Percentiles rank a stretch among this genome's conserved stretches.
Conservation (phyloP, 2,113 vertebrate species). For the Naja naja region DNA sequence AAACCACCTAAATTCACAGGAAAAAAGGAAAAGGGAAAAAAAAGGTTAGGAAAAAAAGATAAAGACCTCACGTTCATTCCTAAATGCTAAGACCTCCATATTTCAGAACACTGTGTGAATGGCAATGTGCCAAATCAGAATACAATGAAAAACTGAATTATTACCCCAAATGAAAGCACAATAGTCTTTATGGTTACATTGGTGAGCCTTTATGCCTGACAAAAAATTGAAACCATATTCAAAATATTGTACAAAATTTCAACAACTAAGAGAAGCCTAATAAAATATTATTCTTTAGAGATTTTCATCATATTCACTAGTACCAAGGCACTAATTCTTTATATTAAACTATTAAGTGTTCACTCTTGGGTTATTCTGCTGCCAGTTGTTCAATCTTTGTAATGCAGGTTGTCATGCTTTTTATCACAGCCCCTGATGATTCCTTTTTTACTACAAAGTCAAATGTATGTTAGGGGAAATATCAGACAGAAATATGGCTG, state of each 20-base stretch:
- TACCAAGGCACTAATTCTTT: neutral
- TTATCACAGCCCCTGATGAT: slow-evolving; percentile 14
- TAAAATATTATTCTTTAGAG: neutral
- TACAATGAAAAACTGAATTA: neutral
- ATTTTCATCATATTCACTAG: neutral
- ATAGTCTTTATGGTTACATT: neutral
- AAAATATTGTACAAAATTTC: neutral
- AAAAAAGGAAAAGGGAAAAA: too few relatives aligned
- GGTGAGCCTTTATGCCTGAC: neutral
- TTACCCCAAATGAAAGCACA: neutral
- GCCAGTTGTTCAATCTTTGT: slow-evolving; percentile 5
- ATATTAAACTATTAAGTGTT: neutral
- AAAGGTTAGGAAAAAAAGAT: neutral
- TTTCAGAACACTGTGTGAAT: neutral
- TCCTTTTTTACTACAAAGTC: neutral
- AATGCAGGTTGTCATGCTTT: slow-evolving; percentile 34
- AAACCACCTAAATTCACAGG: neutral
- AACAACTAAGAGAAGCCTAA: neutral
- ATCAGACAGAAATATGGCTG: neutral
- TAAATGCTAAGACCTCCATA: neutral
- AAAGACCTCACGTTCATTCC: neutral
- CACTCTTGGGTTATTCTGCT: neutral
- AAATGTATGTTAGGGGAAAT: slow-evolving; percentile 39
- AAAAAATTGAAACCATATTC: neutral
- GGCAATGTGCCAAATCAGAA: neutral